Evolutionary conservation across 2,888 invertebrate species (phyloP).

Genomic region (Tenthredo notha): DNA sequence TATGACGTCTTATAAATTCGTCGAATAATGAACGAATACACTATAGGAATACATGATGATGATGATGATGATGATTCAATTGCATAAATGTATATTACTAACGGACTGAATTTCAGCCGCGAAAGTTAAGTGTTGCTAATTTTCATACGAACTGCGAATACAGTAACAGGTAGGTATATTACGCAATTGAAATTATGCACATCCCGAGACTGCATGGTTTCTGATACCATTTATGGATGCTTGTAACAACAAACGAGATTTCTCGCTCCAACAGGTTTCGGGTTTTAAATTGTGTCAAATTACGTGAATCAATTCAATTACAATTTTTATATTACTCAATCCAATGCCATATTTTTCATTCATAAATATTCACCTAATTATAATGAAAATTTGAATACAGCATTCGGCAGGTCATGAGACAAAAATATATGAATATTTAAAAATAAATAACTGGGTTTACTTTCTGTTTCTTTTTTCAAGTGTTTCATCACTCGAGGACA

Average conservation of each 20-base stretch:
- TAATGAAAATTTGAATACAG: not conserved
- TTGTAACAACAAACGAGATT: not conserved
- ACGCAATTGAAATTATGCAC: not conserved
- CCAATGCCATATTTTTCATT: not conserved
- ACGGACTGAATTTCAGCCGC: not conserved
- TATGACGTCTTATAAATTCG: not conserved
- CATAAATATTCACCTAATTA: not conserved
- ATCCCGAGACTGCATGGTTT: not conserved
- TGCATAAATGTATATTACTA: not conserved
- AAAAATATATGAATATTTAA: not conserved
- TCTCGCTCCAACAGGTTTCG: not conserved
- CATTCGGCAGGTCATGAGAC: too few species aligned
- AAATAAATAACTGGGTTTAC: not conserved
- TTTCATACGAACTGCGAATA: not conserved
- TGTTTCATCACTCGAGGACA: not conserved
- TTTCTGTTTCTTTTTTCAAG: not conserved
- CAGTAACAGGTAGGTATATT: not conserved
- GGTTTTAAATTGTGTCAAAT: not conserved
- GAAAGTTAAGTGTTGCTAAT: constrained; percentile 3
- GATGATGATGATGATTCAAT: not conserved
- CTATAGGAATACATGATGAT: not conserved
- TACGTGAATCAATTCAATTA: not conserved
- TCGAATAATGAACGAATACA: not conserved
- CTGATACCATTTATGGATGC: not conserved
- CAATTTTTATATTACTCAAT: not conserved